Evolutionary conservation across 2,888 invertebrate species (phyloP).

Genomic region (Cheilosia scutellata): DNA sequence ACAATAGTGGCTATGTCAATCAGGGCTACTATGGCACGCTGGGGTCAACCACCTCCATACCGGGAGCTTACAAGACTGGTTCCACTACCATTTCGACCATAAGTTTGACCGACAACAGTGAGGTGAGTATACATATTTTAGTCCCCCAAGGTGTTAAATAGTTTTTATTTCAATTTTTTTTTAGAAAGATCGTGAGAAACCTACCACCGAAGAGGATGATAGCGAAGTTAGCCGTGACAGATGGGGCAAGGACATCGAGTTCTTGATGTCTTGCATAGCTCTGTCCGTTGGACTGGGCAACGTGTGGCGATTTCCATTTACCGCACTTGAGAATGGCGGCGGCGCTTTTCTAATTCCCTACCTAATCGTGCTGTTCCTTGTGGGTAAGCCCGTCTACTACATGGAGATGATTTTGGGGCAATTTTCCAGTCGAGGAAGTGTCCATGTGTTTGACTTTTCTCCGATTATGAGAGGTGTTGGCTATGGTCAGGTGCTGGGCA

Average conservation of each 20-base stretch:
- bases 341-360: slow-evolving; percentile 89
- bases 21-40: slow-evolving; percentile 78
- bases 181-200: slow-evolving; percentile 16
- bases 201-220: background rate
- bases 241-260: slow-evolving; percentile 87
- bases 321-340: slow-evolving; percentile 88
- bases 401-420: slow-evolving; percentile 90
- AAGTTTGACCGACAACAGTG: slow-evolving; percentile 33
- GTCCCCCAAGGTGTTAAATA: too few relatives aligned
- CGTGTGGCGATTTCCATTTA: slow-evolving; percentile 88
- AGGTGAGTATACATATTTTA: slow-evolving; percentile 19
- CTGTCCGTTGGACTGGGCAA: slow-evolving; percentile 88
- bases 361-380: slow-evolving; percentile 86
- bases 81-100: slow-evolving; percentile 60
- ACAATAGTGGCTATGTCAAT: slow-evolving; percentile 78
- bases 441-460: slow-evolving; percentile 87
- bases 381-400: slow-evolving; percentile 89
- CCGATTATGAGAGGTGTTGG: slow-evolving; percentile 89
- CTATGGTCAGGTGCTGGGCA: slow-evolving; percentile 86
- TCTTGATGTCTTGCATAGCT: slow-evolving; percentile 86
- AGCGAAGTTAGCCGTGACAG: slow-evolving; percentile 79
- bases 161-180: too few relatives aligned
- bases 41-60: slow-evolving; percentile 78
- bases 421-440: slow-evolving; percentile 89
- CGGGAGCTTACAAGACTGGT: slow-evolving; percentile 63